These are phyloP conservation scores for Halcyon malimbica DNA, from an alignment of 2,113 vertebrate genomes.

Conservation along the genomic window DNA sequence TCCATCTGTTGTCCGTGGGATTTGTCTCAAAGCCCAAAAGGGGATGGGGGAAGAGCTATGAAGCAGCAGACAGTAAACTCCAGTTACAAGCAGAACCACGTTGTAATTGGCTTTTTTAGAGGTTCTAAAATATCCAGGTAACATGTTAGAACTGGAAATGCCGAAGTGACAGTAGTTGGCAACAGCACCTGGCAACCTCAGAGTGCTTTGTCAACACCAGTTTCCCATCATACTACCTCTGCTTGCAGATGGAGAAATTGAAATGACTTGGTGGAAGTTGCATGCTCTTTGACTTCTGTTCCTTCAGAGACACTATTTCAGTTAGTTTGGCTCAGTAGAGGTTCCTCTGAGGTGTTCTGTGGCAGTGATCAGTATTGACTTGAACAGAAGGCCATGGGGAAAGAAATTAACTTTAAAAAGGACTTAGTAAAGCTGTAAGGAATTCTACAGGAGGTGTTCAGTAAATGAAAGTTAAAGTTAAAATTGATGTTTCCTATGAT, in stretches of 20 bases:
- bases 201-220: neutral
- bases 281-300: neutral
- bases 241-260: neutral
- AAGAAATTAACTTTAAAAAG: neutral
- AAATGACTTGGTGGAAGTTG: neutral
- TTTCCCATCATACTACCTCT: neutral
- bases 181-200: neutral
- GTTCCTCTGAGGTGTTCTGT: neutral
- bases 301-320: neutral
- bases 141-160: neutral
- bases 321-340: neutral
- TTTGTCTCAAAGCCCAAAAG: neutral
- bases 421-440: neutral
- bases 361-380: neutral
- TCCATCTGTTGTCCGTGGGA: neutral
- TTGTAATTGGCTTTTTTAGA: neutral
- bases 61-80: neutral
- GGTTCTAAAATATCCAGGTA: neutral
- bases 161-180: neutral
- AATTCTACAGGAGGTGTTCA: neutral
- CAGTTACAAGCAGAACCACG: rapidly evolving
- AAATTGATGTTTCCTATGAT: neutral
- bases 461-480: neutral
- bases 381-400: neutral
- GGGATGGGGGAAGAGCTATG: neutral